Percentiles rank a stretch among this genome's conserved stretches.
These are phyloP conservation scores for Zophobas morio DNA, from an alignment of 1,140 invertebrate genomes.

Conservation along the genomic window DNA sequence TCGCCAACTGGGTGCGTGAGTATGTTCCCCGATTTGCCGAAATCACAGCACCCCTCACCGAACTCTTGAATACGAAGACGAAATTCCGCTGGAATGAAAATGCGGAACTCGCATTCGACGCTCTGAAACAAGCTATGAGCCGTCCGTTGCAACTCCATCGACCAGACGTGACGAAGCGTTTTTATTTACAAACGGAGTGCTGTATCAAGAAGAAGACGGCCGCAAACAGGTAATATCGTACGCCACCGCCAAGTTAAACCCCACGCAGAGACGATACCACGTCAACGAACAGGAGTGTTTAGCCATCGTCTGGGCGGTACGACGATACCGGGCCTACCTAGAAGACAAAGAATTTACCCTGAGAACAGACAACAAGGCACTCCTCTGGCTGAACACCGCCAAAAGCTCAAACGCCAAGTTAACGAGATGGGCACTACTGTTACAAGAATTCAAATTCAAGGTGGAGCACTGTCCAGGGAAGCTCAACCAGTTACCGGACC, in stretches of 20 bases:
- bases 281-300: slow-evolving; percentile 48
- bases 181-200: slow-evolving; percentile 56
- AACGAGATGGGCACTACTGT: slow-evolving; percentile 57
- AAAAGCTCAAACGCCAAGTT: slow-evolving; percentile 53
- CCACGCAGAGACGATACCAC: background rate
- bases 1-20: background rate
- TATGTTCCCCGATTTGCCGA: background rate
- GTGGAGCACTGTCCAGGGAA: slow-evolving; percentile 56
- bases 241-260: slow-evolving; percentile 13
- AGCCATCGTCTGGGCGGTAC: slow-evolving; percentile 60
- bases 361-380: slow-evolving; percentile 16
- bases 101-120: slow-evolving; percentile 3
- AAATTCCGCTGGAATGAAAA: background rate
- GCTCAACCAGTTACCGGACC: slow-evolving; percentile 59
- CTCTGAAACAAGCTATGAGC: background rate
- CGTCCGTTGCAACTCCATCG: slow-evolving; percentile 21
- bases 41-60: slow-evolving; percentile 38
- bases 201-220: slow-evolving; percentile 52
- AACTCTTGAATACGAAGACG: background rate
- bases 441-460: slow-evolving; percentile 59
- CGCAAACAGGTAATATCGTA: slow-evolving; percentile 21
- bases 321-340: slow-evolving; percentile 60
- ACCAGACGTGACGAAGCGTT: background rate
- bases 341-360: slow-evolving; percentile 52
- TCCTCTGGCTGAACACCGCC: background rate